Evolutionary conservation across 2,797 vertebrate genomes (phyloP), one percentile per base, ranked within the genome.

Genomic region (Gambusia yucatana): DNA sequence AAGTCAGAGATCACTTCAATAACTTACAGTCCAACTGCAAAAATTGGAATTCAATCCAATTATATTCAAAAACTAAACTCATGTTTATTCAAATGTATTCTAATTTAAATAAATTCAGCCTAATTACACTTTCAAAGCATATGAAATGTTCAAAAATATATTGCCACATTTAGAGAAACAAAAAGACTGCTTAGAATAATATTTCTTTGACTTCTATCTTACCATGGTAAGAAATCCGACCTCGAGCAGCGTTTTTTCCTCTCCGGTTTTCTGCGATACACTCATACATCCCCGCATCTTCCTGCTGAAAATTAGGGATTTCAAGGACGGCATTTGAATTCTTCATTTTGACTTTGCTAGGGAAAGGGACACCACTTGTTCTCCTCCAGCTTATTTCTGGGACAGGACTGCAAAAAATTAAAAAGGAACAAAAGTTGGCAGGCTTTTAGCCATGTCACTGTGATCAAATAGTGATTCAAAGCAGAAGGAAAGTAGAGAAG

Each of bases 321-420:
- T 99, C 97, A 77, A 99, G 96, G 87, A 98, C 93, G 41, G 96
- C 98, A 4, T 95, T 97, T 76, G 96, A 97, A 88, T 98, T 98
- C 89, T 94, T 97, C 91, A 97, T 91, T 82, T 96, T 97, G 80
- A 97, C 94, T 95, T 98, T 99, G 81, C 94, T 96, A 55, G 97
- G 95, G 81, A 99, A 97, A 0, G 97, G 96, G 83, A 97, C 92
- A 1, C 97, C 97, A 22, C 97, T 98, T 16, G 96, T 96, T 95
- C 97, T 96, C 88, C 97, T 97, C 98, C 98, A 99, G 84, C 96
- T 97, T 92, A 99, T 98, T 93, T 96, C 97, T 82, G 98, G 98
- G 72, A 99, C 96, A 0, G 98, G 98, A 90, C 98, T 99, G 90
- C 59, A 89, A 89, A 73, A 82, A 76, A 80, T 1, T 89, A 74